Conservation (phyloP, 2,888 invertebrate species). For the Alsophila aescularia region DNA sequence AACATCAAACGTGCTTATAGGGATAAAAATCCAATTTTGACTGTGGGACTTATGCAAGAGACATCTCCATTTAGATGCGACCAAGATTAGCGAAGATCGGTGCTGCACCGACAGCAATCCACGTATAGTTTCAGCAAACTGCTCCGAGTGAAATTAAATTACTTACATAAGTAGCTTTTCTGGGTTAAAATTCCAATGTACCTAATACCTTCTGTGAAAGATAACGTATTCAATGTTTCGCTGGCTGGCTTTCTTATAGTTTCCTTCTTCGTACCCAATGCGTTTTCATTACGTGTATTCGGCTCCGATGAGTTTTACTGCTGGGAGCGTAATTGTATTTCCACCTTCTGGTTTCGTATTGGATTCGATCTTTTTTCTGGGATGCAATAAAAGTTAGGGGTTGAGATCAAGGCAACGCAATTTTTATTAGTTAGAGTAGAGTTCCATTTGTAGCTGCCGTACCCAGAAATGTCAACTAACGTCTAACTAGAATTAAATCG, state of each 20-base stretch:
- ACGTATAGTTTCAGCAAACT: slow-evolving; percentile 66
- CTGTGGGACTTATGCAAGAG: slow-evolving; percentile 64
- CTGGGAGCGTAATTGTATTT: slow-evolving; percentile 52
- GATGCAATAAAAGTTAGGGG: slow-evolving; percentile 7
- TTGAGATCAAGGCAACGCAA: not conserved
- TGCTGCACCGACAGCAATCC: slow-evolving; percentile 57
- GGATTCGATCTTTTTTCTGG: slow-evolving; percentile 10
- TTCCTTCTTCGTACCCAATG: slow-evolving; percentile 19
- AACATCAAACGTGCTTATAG: slow-evolving; percentile 50
- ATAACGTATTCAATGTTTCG: slow-evolving; percentile 51
- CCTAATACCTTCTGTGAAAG: slow-evolving; percentile 57
- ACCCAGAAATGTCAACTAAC: too few species aligned
- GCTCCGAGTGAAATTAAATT: slow-evolving; percentile 66
- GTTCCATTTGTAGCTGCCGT: too few species aligned
- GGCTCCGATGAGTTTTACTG: slow-evolving; percentile 51
- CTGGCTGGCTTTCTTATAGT: slow-evolving; percentile 51
- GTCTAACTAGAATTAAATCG: too few species aligned
- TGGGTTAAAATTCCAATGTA: slow-evolving; percentile 63
- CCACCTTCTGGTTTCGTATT: slow-evolving; percentile 32
- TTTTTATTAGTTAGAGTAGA: too few species aligned
- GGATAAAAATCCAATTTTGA: slow-evolving; percentile 68
- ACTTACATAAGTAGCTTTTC: slow-evolving; percentile 71
- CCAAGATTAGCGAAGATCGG: slow-evolving; percentile 62
- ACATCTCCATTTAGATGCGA: slow-evolving; percentile 64
- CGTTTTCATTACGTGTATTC: slow-evolving; percentile 51